A percentile compares a stretch with the other conserved stretches of the same genome.
Conservation (phyloP, 2,888 invertebrate species). For the Gari tellinella region DNA sequence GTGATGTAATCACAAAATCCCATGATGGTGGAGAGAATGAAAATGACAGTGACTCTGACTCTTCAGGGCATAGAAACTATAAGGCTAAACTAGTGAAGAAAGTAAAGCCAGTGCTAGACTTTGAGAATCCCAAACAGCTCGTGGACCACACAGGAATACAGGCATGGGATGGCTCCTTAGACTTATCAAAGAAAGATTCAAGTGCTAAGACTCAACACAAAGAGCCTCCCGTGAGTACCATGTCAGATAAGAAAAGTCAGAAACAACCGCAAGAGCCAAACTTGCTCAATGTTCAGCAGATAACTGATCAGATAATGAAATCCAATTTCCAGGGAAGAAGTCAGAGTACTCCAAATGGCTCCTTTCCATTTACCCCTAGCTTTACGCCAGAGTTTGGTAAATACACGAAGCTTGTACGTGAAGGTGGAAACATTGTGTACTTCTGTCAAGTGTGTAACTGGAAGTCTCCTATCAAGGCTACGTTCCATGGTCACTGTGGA, state of each 20-base stretch:
- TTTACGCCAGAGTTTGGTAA: conserved; percentile 76
- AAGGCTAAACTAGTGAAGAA: conserved; percentile 39
- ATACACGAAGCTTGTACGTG: conserved; percentile 74
- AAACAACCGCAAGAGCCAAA: neutral
- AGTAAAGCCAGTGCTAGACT: conserved; percentile 42
- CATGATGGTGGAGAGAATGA: conserved; percentile 8
- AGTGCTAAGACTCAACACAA: neutral
- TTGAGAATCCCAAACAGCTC: conserved; percentile 44
- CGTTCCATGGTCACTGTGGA: conserved; percentile 72
- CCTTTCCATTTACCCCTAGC: conserved; percentile 51
- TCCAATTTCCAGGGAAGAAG: conserved; percentile 50
- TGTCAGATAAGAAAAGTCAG: neutral
- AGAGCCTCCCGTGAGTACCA: neutral
- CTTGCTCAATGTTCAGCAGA: conserved; percentile 53
- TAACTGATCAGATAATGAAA: conserved; percentile 69
- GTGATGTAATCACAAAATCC: conserved; percentile 35
- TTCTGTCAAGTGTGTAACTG: conserved; percentile 78
- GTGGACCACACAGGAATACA: conserved; percentile 53
- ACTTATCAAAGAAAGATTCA: conserved; percentile 43
- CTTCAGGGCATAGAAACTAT: conserved; percentile 50
- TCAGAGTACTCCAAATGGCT: conserved; percentile 1
- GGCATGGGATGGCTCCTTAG: conserved; percentile 53
- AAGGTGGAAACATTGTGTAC: conserved; percentile 77
- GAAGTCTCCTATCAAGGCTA: conserved; percentile 73
- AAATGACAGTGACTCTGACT: conserved; percentile 59